phyloP scores from a whole-genome alignment of 1,140 invertebrate species.

The Drosophila yakuba region DNA sequence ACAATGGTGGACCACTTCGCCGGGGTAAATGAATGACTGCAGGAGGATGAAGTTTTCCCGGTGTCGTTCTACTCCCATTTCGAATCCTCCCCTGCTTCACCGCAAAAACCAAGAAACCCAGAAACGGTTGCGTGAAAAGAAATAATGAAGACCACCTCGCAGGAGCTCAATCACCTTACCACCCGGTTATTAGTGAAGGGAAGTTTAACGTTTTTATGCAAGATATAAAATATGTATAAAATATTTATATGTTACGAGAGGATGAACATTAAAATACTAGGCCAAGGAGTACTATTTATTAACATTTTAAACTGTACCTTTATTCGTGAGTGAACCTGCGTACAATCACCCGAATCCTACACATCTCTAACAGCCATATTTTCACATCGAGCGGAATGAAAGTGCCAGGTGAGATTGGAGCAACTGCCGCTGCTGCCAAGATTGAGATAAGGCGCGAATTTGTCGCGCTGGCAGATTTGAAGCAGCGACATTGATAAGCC shows the following conservation, averaged over 20 bases:
- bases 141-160: constrained; percentile 57
- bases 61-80: constrained; percentile 31
- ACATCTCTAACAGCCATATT: constrained; percentile 12
- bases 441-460: constrained; percentile 70
- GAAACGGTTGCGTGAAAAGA: constrained; percentile 60
- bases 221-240: too few relatives aligned
- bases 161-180: constrained; percentile 5
- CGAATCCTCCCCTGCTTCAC: not conserved
- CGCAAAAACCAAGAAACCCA: constrained; percentile 28
- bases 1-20: constrained; percentile 53
- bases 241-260: too few relatives aligned
- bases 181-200: not conserved
- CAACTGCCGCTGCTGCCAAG: constrained; percentile 46
- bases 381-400: not conserved
- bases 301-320: not conserved
- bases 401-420: constrained; percentile 41
- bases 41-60: constrained; percentile 60
- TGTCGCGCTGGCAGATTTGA: constrained; percentile 61
- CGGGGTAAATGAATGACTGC: constrained; percentile 48
- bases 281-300: too few relatives aligned
- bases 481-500: constrained; percentile 51
- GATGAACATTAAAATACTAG: too few relatives aligned
- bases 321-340: not conserved
- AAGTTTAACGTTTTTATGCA: not conserved
- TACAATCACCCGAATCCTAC: not conserved